phyloP scores from a whole-genome alignment of 1,140 invertebrate species.

The Aphaenogaster ashmeadi region DNA sequence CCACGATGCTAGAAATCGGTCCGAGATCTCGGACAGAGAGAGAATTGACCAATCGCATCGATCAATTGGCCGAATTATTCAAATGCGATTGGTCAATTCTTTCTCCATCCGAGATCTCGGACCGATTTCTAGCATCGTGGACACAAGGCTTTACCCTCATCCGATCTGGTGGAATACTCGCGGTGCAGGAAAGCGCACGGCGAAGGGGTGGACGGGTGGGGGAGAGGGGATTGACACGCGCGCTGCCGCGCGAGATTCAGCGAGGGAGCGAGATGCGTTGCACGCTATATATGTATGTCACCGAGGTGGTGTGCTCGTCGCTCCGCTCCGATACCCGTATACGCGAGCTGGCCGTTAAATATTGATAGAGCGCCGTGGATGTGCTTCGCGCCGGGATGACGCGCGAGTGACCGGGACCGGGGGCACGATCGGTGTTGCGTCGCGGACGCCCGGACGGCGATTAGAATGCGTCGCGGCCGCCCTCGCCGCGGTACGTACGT shows the following conservation, averaged over 20 bases:
- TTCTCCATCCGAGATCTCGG: too few relatives aligned
- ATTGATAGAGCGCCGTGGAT: constrained; percentile 74
- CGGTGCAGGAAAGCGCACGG: not conserved
- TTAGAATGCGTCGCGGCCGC: constrained; percentile 72
- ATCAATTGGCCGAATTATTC: too few relatives aligned
- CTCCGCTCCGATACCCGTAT: constrained; percentile 43
- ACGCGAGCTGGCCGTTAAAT: constrained; percentile 70
- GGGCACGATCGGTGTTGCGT: constrained; percentile 63
- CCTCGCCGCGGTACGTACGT: constrained; percentile 67
- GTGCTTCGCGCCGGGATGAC: constrained; percentile 76
- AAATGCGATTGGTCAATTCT: too few relatives aligned
- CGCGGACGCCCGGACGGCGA: constrained; percentile 57
- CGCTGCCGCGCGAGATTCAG: constrained; percentile 42
- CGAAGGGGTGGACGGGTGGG: not conserved
- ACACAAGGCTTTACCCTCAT: too few relatives aligned
- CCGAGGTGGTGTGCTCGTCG: constrained; percentile 71
- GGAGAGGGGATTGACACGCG: constrained; percentile 20
- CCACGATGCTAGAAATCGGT: too few relatives aligned
- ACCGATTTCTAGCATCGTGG: too few relatives aligned
- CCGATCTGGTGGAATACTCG: not conserved
- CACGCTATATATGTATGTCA: constrained; percentile 76
- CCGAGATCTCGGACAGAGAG: too few relatives aligned
- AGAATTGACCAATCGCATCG: too few relatives aligned
- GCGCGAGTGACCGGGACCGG: constrained; percentile 58
- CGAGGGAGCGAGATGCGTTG: constrained; percentile 23